Conservation (phyloP, 2,888 invertebrate species). For the Eudasyphora cyanicolor region DNA sequence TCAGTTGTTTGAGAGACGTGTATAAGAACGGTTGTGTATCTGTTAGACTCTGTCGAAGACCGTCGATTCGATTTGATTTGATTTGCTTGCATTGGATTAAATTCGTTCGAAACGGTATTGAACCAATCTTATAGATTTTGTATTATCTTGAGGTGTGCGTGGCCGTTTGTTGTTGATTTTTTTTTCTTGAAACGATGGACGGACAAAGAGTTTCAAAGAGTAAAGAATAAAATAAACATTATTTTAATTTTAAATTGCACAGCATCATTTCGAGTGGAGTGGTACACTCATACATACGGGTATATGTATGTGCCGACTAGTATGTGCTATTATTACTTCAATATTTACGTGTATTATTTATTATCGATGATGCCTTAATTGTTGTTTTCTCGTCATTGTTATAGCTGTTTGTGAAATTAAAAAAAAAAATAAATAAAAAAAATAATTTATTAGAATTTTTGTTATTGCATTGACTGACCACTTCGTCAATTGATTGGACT, state of each 20-base stretch:
- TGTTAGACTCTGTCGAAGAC: background rate
- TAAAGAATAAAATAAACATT: background rate
- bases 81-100: too few relatives aligned
- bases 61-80: too few relatives aligned
- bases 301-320: too few relatives aligned
- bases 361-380: background rate
- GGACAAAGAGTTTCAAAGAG: background rate
- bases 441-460: background rate
- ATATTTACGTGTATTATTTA: background rate
- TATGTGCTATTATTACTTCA: too few relatives aligned
- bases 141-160: background rate
- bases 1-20: constrained; percentile 56
- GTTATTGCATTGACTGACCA: background rate
- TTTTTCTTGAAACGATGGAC: background rate
- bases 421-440: too few relatives aligned
- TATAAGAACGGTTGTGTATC: constrained; percentile 53
- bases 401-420: too few relatives aligned
- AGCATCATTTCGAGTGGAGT: too few relatives aligned
- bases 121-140: background rate
- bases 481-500: background rate
- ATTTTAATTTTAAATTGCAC: background rate
- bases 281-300: too few relatives aligned
- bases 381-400: too few relatives aligned
- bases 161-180: background rate
- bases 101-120: background rate